Base-by-base conservation (phyloP, 2,888 invertebrate genomes). In the Galerucella calmariensis region DNA sequence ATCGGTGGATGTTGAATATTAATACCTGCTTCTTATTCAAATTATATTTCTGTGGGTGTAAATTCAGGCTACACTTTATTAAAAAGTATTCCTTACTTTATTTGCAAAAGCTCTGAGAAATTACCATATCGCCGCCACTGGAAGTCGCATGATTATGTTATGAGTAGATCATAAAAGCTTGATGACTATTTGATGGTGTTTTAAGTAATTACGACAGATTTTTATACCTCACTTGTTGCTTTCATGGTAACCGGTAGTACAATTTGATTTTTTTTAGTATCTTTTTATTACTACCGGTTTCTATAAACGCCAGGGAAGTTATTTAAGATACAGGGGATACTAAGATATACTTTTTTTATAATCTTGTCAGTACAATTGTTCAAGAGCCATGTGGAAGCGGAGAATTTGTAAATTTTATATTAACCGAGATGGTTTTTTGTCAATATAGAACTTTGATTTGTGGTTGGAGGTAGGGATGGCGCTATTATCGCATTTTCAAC, bases 151-250 rank as follows among this genome's bases (percentile, higher is more conserved):
- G 84, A 83, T 84, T 84, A 85, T 83, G 84, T 85, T 86, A 86
- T 83, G 85, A 84, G 84, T 82, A 83, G 85, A 82, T 84, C 85
- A 83, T 86, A 85, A 86, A 85, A 84, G 81, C 82, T 82, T 81
- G 83, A 83, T 81, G 85, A 84, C 84, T 84, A 85, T 84, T 84
- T 84, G 82, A 82, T 83, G 82, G 81, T 81, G 83, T 83, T 84
- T 84, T 81, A 81, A 81, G 85, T 86, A 86, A 86, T 86, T 86
- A 85, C 80, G 79, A 76, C 79, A 80, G 83, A 84, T 85, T 85
- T 85, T 85, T 85, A 84, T 83, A 81, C 80, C 82, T 80, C 82
- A 84, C 85, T 84, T 85, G 85, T 85, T 85, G 85, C 81, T 79
- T 74, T 67, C 59, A 67, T 72, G 72, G 53, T 71, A 65, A 65